Percentiles rank a stretch among this genome's conserved stretches.
These are phyloP conservation scores for Drosophila algonquin DNA, from an alignment of 2,888 invertebrate species.

Conservation along the genomic window DNA sequence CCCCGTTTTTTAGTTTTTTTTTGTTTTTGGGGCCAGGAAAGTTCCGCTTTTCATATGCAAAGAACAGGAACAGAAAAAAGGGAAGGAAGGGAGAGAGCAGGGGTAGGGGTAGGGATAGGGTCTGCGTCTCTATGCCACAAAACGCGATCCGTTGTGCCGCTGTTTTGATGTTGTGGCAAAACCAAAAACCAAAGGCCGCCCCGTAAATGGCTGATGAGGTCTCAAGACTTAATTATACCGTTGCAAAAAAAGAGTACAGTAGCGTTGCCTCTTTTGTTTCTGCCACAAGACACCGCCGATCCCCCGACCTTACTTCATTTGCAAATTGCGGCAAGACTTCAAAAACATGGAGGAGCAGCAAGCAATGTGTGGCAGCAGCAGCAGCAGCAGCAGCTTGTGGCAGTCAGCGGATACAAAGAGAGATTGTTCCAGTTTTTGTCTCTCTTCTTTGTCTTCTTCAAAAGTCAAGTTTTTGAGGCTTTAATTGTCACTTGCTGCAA, in stretches of 20 bases:
- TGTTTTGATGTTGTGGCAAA: constrained; percentile 19
- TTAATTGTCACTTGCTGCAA: constrained; percentile 56
- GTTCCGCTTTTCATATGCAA: constrained; percentile 47
- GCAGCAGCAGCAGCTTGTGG: background rate
- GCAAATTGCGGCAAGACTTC: constrained; percentile 72
- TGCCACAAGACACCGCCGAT: constrained; percentile 40
- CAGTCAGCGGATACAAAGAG: constrained; percentile 17
- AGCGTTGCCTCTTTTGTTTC: constrained; percentile 30
- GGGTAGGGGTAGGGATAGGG: background rate
- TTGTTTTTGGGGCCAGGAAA: constrained; percentile 18
- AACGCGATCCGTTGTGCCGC: constrained; percentile 54
- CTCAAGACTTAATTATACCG: constrained; percentile 72
- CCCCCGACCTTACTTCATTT: constrained; percentile 58
- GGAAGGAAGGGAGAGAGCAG: background rate
- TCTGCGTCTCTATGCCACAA: constrained; percentile 46
- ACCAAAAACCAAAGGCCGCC: constrained; percentile 18
- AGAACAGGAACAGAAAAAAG: constrained; percentile 59
- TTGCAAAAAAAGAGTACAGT: constrained; percentile 45
- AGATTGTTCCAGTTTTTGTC: constrained; percentile 62
- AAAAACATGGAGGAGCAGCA: constrained; percentile 39
- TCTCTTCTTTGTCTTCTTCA: background rate
- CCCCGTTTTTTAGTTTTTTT: constrained; percentile 12
- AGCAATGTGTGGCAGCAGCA: background rate
- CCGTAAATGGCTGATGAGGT: constrained; percentile 76
- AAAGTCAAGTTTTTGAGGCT: constrained; percentile 55